phyloP scores from a whole-genome alignment of 2,113 vertebrate species.

The Pagrus major region DNA sequence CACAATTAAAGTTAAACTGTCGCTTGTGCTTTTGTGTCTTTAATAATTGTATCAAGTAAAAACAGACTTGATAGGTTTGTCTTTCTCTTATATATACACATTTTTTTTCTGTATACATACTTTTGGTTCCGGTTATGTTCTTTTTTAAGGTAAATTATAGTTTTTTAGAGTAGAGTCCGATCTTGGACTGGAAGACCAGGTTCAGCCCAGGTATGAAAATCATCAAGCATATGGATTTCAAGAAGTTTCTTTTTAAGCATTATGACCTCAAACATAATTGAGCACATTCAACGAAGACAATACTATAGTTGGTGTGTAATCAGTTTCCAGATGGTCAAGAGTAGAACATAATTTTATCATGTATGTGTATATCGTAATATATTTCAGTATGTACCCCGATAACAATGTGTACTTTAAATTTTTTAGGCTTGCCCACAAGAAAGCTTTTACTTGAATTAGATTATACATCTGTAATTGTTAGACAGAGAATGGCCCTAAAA shows the following conservation, averaged over 20 bases:
- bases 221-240: too few species aligned
- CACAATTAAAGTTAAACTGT: constrained; percentile 4
- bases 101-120: too few species aligned
- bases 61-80: not conserved
- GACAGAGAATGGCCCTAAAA: not conserved
- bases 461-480: not conserved
- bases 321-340: not conserved
- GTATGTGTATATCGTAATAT: not conserved
- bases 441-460: not conserved
- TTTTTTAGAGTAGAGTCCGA: not conserved
- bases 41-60: too few species aligned
- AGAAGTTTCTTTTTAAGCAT: too few species aligned
- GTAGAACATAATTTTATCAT: not conserved
- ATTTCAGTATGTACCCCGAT: not conserved
- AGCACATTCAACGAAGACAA: not conserved
- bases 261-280: not conserved
- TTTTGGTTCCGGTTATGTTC: not conserved
- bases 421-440: not conserved
- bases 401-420: not conserved
- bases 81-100: not conserved
- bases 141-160: not conserved
- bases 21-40: too few species aligned
- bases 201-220: not conserved
- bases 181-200: not conserved
- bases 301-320: not conserved